A percentile compares a stretch with the other conserved stretches of the same genome.
Evolutionary conservation across 2,113 vertebrate species (phyloP).

Genomic region (Dromaius novaehollandiae): DNA sequence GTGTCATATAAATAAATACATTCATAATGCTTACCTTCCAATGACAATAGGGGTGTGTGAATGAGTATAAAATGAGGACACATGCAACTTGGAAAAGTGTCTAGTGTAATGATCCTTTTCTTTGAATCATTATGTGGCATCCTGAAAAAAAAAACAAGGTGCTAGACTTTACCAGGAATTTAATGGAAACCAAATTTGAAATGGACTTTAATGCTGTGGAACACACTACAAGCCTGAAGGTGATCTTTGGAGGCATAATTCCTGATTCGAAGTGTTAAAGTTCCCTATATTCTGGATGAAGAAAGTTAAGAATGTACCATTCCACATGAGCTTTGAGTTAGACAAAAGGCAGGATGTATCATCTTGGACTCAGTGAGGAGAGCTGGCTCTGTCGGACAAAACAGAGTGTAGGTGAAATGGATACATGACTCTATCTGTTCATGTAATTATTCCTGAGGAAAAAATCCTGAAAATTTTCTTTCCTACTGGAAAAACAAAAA

Average conservation of each 20-base stretch:
- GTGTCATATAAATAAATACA: not conserved
- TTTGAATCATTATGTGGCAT: not conserved
- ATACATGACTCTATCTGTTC: not conserved
- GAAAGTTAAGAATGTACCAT: not conserved
- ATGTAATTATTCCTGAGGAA: not conserved
- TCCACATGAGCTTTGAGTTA: not conserved
- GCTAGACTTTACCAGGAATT: not conserved
- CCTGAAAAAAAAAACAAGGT: not conserved
- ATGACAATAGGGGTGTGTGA: not conserved
- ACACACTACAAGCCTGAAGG: not conserved
- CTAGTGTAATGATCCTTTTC: not conserved
- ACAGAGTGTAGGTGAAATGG: not conserved
- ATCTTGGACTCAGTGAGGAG: not conserved
- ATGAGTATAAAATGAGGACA: not conserved
- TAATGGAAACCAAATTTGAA: not conserved
- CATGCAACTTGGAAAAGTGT: not conserved
- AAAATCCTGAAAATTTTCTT: not conserved
- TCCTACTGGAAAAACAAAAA: not conserved
- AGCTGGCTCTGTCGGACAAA: not conserved
- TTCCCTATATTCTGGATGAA: not conserved
- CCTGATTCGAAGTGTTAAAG: not conserved
- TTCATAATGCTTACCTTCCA: not conserved
- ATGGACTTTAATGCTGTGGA: not conserved
- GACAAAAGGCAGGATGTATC: not conserved
- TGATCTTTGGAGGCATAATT: not conserved